Evolutionary conservation across 2,113 vertebrate genomes (phyloP).

Genomic region (Paracanthobrama guichenoti): DNA sequence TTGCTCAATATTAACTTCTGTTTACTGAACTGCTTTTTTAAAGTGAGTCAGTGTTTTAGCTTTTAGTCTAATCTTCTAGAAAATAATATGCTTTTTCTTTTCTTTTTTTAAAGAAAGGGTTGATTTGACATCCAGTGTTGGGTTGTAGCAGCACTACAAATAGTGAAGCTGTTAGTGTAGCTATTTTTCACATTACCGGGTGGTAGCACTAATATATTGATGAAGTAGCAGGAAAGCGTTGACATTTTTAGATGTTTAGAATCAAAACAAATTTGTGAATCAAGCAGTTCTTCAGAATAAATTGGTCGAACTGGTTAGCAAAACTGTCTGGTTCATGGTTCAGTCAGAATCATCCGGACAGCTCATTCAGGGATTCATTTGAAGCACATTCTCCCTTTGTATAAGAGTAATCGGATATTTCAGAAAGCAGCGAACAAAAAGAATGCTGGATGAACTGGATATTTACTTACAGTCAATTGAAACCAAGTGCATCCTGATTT

Average conservation of each 20-base stretch:
- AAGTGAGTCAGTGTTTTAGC: too few species aligned
- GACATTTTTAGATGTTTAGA: neutral
- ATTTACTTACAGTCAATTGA: constrained; percentile 15
- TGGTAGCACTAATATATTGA: neutral
- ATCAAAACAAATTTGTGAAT: neutral
- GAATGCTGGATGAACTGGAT: constrained; percentile 2
- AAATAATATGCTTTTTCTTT: too few species aligned
- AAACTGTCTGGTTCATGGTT: neutral
- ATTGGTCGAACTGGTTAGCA: neutral
- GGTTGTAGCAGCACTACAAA: neutral
- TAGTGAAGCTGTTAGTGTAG: neutral
- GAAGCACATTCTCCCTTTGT: neutral
- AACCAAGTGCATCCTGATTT: constrained; percentile 5
- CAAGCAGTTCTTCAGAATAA: neutral
- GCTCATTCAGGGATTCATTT: neutral
- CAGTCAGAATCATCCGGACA: neutral
- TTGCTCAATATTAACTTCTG: neutral
- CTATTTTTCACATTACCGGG: neutral
- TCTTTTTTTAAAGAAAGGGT: too few species aligned
- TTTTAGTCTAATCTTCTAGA: too few species aligned
- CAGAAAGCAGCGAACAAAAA: neutral
- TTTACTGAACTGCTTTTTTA: neutral
- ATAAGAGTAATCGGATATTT: neutral
- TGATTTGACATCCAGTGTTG: too few species aligned
- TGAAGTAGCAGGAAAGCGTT: neutral